These are phyloP conservation scores for Apis dorsata DNA, from an alignment of 1,140 invertebrate genomes.

Conservation along the genomic window DNA sequence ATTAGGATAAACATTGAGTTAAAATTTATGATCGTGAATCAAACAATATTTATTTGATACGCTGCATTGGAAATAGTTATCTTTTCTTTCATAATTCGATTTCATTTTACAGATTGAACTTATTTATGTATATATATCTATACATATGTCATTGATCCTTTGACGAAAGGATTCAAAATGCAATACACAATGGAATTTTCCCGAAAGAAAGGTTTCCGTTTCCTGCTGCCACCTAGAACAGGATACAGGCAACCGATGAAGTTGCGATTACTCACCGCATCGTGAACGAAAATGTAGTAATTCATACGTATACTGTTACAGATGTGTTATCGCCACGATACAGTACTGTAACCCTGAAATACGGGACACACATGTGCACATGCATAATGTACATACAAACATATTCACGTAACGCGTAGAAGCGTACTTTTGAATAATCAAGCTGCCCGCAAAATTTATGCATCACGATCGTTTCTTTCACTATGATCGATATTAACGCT, in stretches of 20 bases:
- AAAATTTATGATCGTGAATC: not conserved
- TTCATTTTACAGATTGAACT: too few species aligned
- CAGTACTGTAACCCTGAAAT: constrained; percentile 17
- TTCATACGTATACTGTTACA: not conserved
- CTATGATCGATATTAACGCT: not conserved
- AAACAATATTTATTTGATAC: not conserved
- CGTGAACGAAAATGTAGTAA: constrained; percentile 1
- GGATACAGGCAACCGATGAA: constrained; percentile 30
- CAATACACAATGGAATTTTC: not conserved
- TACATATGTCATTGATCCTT: not conserved
- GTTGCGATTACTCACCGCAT: constrained; percentile 4
- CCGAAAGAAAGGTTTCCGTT: constrained; percentile 29
- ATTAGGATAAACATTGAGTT: not conserved
- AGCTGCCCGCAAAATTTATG: not conserved
- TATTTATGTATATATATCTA: too few species aligned
- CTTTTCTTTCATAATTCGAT: not conserved
- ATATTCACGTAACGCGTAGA: not conserved
- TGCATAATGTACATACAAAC: not conserved
- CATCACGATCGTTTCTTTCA: not conserved
- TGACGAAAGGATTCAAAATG: too few species aligned
- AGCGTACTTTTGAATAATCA: not conserved
- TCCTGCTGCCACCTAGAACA: constrained; percentile 51
- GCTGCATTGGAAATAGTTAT: not conserved
- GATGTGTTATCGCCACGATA: not conserved
- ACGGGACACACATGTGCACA: not conserved